A percentile compares a stretch with the other conserved stretches of the same genome.
phyloP scores from a whole-genome alignment of 2,113 vertebrate genomes.

The Rhizomys pruinosus region DNA sequence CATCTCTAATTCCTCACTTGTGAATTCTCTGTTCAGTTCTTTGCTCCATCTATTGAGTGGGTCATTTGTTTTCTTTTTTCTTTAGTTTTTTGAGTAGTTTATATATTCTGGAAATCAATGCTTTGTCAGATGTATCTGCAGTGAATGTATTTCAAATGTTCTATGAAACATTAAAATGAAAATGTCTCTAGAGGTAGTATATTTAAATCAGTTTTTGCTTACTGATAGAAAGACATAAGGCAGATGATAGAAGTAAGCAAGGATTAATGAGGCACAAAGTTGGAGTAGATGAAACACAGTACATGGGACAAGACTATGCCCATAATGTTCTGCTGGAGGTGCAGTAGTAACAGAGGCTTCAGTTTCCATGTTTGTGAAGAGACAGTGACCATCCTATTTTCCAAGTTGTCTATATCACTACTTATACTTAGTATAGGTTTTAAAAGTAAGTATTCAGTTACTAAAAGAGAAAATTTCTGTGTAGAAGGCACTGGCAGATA shows the following conservation, averaged over 20 bases:
- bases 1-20: too few relatives aligned
- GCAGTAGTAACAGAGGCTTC: background rate
- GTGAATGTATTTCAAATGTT: constrained; percentile 2
- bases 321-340: background rate
- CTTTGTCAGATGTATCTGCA: too few relatives aligned
- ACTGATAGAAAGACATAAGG: background rate
- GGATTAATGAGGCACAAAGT: background rate
- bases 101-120: too few relatives aligned
- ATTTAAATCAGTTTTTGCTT: background rate
- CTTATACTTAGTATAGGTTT: background rate
- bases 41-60: too few relatives aligned
- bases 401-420: background rate
- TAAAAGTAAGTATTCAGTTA: background rate
- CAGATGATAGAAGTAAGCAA: background rate
- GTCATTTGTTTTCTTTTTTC: too few relatives aligned
- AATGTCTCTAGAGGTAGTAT: background rate
- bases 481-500: background rate
- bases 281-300: background rate
- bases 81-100: too few relatives aligned
- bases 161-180: constrained; percentile 37
- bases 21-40: too few relatives aligned
- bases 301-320: background rate
- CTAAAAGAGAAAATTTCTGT: background rate
- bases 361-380: background rate
- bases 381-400: background rate